Evolutionary conservation across 92 coral and sea anemone genomes (phyloP).

Genomic region (Porites evermanni): DNA sequence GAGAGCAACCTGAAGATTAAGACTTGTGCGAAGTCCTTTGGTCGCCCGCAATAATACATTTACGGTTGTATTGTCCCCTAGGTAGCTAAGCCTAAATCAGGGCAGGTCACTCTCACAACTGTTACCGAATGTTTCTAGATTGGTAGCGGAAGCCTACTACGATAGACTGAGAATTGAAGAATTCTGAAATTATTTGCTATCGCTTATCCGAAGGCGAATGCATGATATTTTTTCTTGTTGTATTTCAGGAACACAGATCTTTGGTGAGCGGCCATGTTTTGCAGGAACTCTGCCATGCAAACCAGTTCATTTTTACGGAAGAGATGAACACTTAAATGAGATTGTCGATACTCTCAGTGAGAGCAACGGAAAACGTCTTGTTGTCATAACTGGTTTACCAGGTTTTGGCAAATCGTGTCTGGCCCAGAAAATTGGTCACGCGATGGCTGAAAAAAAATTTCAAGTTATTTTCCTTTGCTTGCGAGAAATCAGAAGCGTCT

Average conservation of each 20-base stretch:
- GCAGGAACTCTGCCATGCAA: constrained; percentile 52
- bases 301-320: constrained; percentile 61
- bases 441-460: constrained; percentile 48
- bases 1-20: no score
- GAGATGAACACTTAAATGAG: constrained; percentile 35
- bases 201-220: no score
- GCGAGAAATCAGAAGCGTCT: constrained; percentile 49
- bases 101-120: constrained; percentile 7
- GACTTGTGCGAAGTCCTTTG: no score
- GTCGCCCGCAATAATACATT: no score
- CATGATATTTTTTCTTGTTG: neutral
- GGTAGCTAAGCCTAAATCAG: no score
- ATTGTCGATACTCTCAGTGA: constrained; percentile 39
- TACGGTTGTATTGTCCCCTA: no score
- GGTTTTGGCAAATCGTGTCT: constrained; percentile 72
- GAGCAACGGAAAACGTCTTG: constrained; percentile 58
- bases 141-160: no score
- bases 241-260: neutral
- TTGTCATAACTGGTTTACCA: constrained; percentile 65
- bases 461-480: constrained; percentile 53
- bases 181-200: no score
- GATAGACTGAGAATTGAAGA: no score
- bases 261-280: neutral
- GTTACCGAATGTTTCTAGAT: no score
- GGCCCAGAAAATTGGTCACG: constrained; percentile 56